phyloP scores from a whole-genome alignment of 2,888 invertebrate genomes.

The Argyresthia goedartella region DNA sequence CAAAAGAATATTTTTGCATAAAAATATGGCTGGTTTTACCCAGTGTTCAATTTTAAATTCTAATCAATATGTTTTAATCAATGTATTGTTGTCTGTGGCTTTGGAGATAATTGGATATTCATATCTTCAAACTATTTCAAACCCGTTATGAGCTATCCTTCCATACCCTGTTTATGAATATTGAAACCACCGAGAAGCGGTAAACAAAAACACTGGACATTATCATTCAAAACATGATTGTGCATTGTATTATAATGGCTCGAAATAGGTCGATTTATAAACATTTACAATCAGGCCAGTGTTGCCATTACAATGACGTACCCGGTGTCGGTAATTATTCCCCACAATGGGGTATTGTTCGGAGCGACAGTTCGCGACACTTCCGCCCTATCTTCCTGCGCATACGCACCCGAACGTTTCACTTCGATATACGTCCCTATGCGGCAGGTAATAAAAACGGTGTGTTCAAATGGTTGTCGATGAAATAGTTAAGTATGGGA shows the following conservation, averaged over 20 bases:
- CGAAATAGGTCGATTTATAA: constrained; percentile 3
- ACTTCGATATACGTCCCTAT: too few relatives aligned
- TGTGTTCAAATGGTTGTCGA: too few relatives aligned
- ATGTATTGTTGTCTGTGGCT: too few relatives aligned
- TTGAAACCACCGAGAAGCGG: neutral
- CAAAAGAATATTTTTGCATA: too few relatives aligned
- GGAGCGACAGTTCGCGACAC: constrained; percentile 29
- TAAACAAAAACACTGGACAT: neutral
- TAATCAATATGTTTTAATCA: too few relatives aligned
- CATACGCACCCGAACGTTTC: constrained; percentile 18
- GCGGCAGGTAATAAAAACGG: too few relatives aligned
- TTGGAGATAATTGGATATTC: too few relatives aligned
- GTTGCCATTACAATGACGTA: constrained; percentile 6
- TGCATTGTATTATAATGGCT: constrained; percentile 53
- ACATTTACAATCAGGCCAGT: constrained; percentile 5
- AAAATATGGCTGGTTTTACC: too few relatives aligned
- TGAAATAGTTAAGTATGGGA: too few relatives aligned
- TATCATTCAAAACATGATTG: constrained; percentile 32
- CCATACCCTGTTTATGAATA: too few relatives aligned
- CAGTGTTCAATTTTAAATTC: too few relatives aligned
- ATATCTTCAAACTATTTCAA: neutral
- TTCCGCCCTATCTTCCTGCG: constrained; percentile 45
- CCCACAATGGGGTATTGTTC: constrained; percentile 60
- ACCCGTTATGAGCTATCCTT: too few relatives aligned
- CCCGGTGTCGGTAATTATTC: constrained; percentile 30